Evolutionary conservation across 2,113 vertebrate species (phyloP).

Genomic region (Salvelinus fontinalis): DNA sequence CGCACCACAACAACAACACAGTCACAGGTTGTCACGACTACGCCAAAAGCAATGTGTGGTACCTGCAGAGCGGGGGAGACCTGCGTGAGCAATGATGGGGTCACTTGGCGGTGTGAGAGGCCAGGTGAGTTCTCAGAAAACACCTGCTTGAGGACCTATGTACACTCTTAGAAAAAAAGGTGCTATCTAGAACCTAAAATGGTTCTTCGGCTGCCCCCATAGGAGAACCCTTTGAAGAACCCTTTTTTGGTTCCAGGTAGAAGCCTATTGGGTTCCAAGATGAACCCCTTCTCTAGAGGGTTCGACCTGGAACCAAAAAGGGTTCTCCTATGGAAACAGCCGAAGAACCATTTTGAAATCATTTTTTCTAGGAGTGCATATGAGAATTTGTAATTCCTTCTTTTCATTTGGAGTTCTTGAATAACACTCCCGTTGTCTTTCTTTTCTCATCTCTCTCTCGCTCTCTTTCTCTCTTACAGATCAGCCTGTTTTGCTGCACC

Average conservation of each 20-base stretch:
- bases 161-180: no score
- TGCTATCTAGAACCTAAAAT: no score
- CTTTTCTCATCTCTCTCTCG: background rate
- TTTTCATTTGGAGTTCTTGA: background rate
- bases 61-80: conserved; percentile 19
- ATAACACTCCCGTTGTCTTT: background rate
- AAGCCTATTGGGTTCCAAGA: no score
- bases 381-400: conserved; percentile 21
- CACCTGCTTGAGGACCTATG: background rate
- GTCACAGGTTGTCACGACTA: conserved; percentile 2
- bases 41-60: conserved; percentile 11
- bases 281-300: no score
- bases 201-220: no score
- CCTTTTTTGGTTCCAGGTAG: no score
- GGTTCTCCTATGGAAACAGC: no score
- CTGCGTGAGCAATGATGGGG: conserved; percentile 30
- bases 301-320: no score
- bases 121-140: background rate
- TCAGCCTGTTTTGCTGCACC: background rate
- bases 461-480: conserved; percentile 1
- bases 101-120: conserved; percentile 28
- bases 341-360: no score
- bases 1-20: no score
- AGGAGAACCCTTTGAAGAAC: no score
- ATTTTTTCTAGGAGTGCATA: background rate